Evolutionary conservation across 2,113 vertebrate species (phyloP), one percentile per base, ranked within the genome.

Genomic region (Rhinichthys klamathensis): DNA sequence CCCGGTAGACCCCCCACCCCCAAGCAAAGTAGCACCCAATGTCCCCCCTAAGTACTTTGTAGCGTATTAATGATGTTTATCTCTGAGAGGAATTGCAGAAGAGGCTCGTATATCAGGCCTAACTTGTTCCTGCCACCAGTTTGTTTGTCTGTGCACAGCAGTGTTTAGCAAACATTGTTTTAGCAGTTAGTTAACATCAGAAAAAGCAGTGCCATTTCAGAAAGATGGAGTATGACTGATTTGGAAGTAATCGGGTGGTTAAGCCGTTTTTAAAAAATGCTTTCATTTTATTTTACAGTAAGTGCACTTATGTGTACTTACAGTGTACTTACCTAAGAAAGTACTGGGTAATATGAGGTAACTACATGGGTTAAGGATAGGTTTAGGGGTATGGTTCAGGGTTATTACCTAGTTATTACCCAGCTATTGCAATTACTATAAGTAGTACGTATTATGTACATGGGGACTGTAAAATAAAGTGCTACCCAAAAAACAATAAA

Each of bases 21-120:
- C 58, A 89, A 58, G 58, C 88, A 61, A 78, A 84, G 87, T 77
- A 83, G 83, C 75, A 67, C 51, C 70, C 54, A 81, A 23, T 63
- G 75, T 83, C 67, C 23, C 54, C 72, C 80, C 83, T 89, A 87
- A 88, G 87, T 84, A 85, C 88, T 90, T 86, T 80, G 90, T 32
- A 90, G 89, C 80, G 82, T 91, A 93, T 92, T 93, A 93, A 91
- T 87, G 90, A 79, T 92, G 92, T 95, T 92, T 91, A 94, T 90
- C 84, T 81, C 63, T 78, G 54, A 88, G 87, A 88, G 60, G 35
- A 86, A 76, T 72, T 83, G 76, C 74, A 79, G 84, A 83, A 86
- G 84, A 84, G 79, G 82, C 74, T 82, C 56, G 75, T 89, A 89
- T 84, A 86, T 87, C 87, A 89, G 81, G 67, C 85, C 82, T 60